Evolutionary conservation across 1,140 invertebrate genomes (phyloP), one percentile per base, ranked within the genome.

Genomic region (Pogonus chalceus): DNA sequence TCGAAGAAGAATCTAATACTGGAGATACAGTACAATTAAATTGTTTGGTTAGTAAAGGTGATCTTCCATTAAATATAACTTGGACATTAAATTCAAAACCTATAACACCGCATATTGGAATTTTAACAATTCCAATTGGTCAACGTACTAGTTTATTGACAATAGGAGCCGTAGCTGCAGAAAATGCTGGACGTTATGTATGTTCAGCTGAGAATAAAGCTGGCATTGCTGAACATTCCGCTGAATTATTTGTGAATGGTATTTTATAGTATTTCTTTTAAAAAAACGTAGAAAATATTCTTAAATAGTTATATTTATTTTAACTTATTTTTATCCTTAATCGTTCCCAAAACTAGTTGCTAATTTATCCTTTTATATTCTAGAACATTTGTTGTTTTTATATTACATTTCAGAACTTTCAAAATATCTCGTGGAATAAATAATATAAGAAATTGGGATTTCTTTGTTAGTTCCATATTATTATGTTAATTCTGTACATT

Each of bases 41-140:
- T 60, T 90, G 87, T 67, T 74, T 81, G 54, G 81, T 87, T 24
- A 79, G 80, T 16, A 85, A 87, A 64, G 88, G 88, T 35, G 87
- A 89, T 64, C 72, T 83, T 58, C 85, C 86, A 3, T 70, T 88
- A 51, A 81, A 78, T 46, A 84, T 88, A 58, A 74, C 72, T 20
- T 90, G 86, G 87, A 80, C 77, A 39, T 80, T 87, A 62, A 83
- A 80, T 63, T 68, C 70, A 2, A 4, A 31, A 7, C 7, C 58
- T 18, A 57, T 56, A 14, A 54, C 58, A 16, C 51, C 62, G 3
- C 55, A 62, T 23, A 56, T 76, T 67, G 67, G 74, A 57, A 37
- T 84, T 72, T 61, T 57, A 61, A 60, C 76, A 64, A 49, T 69
- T 61, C 57, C 81, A 71, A 72, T 66, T 53, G 60, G 80, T 71